Evolutionary conservation across 2,113 vertebrate species (phyloP), one percentile per base, ranked within the genome.

Genomic region (Myotis yumanensis): DNA sequence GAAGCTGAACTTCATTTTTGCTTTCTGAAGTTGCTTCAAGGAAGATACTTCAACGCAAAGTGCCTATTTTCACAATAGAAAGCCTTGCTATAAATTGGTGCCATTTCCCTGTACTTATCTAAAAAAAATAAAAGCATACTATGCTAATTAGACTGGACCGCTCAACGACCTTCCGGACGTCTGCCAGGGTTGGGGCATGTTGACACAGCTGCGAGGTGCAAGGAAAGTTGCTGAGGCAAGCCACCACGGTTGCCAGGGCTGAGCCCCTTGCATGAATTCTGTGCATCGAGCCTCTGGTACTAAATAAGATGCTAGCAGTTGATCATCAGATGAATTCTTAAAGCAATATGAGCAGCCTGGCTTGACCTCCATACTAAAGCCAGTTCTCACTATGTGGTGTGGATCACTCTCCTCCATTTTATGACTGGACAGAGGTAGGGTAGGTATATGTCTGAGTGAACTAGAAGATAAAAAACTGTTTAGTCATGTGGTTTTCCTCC

Each of bases 271-370:
- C 46, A 46, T 2, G 9, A 46, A 46, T 46, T 46, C 11, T 46
- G 46, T 59, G 57, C 57, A 59, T 25, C 23, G 10, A 4, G 3
- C 57, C 57, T 59, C 25, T 62, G 11, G 17, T 17, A 8, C 18
- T 40, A 37, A 73, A 76, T 23, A 81, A 85, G 71, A 28, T 66
- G 17, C 20, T 52, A 64, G 80, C 8, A 35, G 40, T 80, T 51
- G 81, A 52, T 43, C 6, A 0, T 94, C 28, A 30, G 17, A 25
- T 12, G 25, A 62, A 62, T 62, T 62, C 59, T 62, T 62, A 62
- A 62, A 62, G 59, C 81, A 96, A 95, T 96, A 86, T 32, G 95
- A 94, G 72, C 48, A 91, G 46, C 2, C 62, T 64, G 28, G 28
- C 62, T 64, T 64, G 62, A 30, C 14, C 1, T 64, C 62, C 15